Evolutionary conservation across 2,113 vertebrate species (phyloP), one percentile per base, ranked within the genome.

Genomic region (Camelus dromedarius): DNA sequence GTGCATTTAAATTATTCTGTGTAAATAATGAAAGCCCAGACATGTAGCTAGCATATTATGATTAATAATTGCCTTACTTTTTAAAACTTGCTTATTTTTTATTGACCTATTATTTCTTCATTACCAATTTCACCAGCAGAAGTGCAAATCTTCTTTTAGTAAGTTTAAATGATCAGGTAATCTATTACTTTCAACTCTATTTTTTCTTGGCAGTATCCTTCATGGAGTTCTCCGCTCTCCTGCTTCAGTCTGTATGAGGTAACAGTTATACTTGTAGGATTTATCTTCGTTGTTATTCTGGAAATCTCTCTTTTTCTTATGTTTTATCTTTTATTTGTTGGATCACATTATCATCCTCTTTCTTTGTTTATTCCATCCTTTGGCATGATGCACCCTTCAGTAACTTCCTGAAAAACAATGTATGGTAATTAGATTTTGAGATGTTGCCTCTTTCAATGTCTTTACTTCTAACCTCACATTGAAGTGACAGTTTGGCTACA

Each of bases 61-160:
- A 54, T 85, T 73, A 96, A 50, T 83, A 86, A 42, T 96, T 85
- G 46, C n/a, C 19, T 95, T 82, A 30, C 28, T 70, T 70, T 79
- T 58, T 72, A n/a, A 56, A n/a, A 56, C 66, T 64, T 79, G 62
- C 2, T 50, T 77, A 22, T 32, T 95, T 90, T 28, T 81, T 86
- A 50, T 86, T 85, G 28, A 76, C 8, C 15, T 70, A 6, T 64
- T 86, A 84, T 50, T 88, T 95, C 19, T 86, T 82, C 16, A 88
- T 79, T 87, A 28, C 5, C 38, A 64, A 4, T 20, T 73, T 95
- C 26, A 10, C 30, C 28, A 48, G 28, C 19, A 87, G 26, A 70
- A 54, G 20, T 79, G 1, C 85, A 85, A 89, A 50, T 84, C 58
- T 90, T 92, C 35, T 69, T 84, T 79, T 30, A 52, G 5, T 85